phyloP scores from a whole-genome alignment of 2,113 vertebrate genomes.

The Struthidea cinerea region DNA sequence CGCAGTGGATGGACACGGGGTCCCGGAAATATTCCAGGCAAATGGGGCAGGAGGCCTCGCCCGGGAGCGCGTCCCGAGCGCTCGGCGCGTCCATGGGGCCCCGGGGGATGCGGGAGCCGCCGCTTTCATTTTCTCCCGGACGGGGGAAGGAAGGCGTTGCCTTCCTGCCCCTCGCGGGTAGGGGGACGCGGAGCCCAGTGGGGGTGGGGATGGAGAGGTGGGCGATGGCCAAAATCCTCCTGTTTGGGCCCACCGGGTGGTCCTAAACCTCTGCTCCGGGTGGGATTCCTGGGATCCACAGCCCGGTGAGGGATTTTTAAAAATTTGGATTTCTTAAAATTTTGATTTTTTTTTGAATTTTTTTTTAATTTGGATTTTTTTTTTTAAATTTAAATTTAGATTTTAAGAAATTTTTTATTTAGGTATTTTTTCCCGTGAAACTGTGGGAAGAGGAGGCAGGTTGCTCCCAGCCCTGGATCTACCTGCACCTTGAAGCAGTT shows the following conservation, averaged over 20 bases:
- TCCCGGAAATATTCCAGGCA: constrained; percentile 52
- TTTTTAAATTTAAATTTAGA: background rate
- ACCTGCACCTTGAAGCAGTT: background rate
- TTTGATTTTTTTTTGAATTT: no score
- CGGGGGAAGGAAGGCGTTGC: background rate
- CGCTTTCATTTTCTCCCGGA: background rate
- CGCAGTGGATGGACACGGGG: constrained; percentile 60
- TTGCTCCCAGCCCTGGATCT: no score
- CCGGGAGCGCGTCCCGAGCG: background rate
- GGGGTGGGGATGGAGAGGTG: rapidly evolving
- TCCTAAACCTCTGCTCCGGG: rapidly evolving
- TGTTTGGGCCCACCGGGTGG: background rate
- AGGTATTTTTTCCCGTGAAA: background rate
- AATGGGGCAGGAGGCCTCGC: constrained; percentile 51
- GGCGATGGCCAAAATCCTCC: background rate
- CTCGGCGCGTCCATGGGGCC: background rate
- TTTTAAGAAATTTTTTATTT: background rate
- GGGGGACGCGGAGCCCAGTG: background rate
- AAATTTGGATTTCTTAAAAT: background rate
- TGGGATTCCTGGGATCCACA: background rate
- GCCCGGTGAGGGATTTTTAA: background rate
- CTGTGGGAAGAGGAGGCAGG: no score
- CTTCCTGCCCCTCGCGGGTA: background rate
- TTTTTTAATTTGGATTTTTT: background rate
- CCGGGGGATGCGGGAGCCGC: rapidly evolving